Base-by-base conservation (phyloP, 1,140 invertebrate genomes). In the Lasioglossum baleicum region DNA sequence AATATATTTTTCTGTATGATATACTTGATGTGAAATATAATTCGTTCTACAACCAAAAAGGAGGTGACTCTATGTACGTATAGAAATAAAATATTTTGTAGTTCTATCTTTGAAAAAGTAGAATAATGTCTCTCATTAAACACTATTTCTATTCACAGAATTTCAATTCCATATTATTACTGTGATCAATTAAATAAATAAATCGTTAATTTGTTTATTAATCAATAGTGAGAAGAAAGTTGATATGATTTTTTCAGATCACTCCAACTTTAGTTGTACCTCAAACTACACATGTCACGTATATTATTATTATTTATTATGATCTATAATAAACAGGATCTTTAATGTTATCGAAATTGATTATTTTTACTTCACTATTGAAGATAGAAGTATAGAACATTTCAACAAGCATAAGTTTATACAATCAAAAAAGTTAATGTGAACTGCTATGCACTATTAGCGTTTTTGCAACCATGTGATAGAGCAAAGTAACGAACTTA, bases 391-490 rank as follows among this genome's bases (percentile, higher is more conserved):
- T 66, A 44, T 66, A 22, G 11, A 44, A 44, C 8, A 66, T 66
- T 66, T 22, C 10, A 66, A 11, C 6, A 42, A n/a, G 40, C 17
- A 66, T 44, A 66, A n/a, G 5, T 42, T 66, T 67, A 48, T 26
- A 66, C n/a, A 61, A 61, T 61, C 10, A 31, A 60, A 56, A 56
- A 56, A 56, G 51, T 56, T 56, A 20, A 56, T 56, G 51, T 56
- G 51, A 56, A 56, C 10, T 48, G 44, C 44, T 48, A 48, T 48
- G 44, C 44, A 48, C 44, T 48, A 48, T 56, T 56, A 20, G 51
- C 51, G 5, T 56, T 17, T 56, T 56, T 15, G 51, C 17, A 56
- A 56, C 51, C 51, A 56, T 56, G 51, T 56, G 20, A 56, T 56
- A 56, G 15, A 56, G 51, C 51, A 56, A 56, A 56, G 51, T 56